These are phyloP conservation scores for Catharus bicknelli DNA, from an alignment of 2,113 vertebrate genomes.

Conservation along the genomic window DNA sequence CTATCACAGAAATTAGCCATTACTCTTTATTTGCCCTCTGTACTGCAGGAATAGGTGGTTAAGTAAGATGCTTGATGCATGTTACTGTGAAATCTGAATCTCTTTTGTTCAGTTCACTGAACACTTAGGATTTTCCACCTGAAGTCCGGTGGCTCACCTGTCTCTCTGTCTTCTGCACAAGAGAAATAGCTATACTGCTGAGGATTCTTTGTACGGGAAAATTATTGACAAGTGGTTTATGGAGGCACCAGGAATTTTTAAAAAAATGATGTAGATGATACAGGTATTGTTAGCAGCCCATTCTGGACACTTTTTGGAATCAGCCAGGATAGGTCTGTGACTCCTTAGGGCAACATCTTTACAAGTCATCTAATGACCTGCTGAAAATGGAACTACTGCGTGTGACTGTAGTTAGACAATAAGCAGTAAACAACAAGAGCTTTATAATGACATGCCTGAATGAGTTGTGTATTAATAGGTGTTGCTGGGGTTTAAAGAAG, in stretches of 20 bases:
- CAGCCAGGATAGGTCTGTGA: background rate
- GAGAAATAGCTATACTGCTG: background rate
- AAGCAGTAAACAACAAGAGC: background rate
- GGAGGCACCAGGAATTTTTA: background rate
- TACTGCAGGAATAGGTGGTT: background rate
- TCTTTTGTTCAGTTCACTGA: background rate
- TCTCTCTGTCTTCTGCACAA: background rate
- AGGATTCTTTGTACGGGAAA: background rate
- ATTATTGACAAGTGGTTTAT: background rate
- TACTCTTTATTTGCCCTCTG: background rate
- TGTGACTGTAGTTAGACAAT: background rate
- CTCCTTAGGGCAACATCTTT: constrained; percentile 1
- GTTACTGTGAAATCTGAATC: background rate
- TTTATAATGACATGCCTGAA: background rate
- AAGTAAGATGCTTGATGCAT: background rate
- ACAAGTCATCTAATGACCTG: background rate
- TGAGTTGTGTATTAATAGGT: background rate
- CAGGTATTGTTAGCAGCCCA: background rate
- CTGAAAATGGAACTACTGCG: background rate
- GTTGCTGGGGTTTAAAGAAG: background rate
- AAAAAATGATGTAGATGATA: background rate
- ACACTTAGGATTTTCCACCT: background rate
- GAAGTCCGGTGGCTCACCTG: background rate
- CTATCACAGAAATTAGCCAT: background rate
- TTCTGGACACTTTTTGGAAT: background rate